Evolutionary conservation across 2,888 invertebrate genomes (phyloP), one percentile per base, ranked within the genome.

Genomic region (Athalia cordata): DNA sequence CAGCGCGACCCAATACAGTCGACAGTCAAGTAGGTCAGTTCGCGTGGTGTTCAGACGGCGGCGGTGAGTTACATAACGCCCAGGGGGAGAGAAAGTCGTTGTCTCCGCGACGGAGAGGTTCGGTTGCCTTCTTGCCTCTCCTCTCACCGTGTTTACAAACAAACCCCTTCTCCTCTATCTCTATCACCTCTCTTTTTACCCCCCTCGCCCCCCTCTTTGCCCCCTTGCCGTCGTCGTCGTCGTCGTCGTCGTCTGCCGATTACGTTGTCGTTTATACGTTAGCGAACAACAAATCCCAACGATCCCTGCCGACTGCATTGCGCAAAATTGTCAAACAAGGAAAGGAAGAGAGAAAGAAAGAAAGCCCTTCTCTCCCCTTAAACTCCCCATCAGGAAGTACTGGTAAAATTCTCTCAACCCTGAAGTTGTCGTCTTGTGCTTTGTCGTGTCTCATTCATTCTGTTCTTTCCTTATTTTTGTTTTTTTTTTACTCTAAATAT

Each of bases 21-120:
- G 75, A 64, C 83, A 86, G 87, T 87, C 87, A 87, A 87, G 86
- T 88, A 86, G 87, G 87, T 87, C 87, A 86, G 81, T 86, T 85
- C 85, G 62, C 75, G n/a, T 59, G 75, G 49, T 64, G 72, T 74
- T 66, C 77, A 55, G 77, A 72, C 47, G 62, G 72, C 80, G 79
- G 81, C 82, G 81, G 78, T 82, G 81, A 83, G 85, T 88, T 88
- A 88, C 86, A 84, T 88, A 88, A 88, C 85, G 82, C 79, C 82
- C 81, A 84, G 84, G 86, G 86, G 86, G 87, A 88, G 88, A 88
- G 75, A 75, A 75, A 75, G 75, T 75, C 75, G 75, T 75, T 75
- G 62, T 75, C 64, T 75, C 61, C 75, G 75, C 75, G 62, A 64
- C 75, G 47, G 70, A 72, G 70, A 72, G 72, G 59, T 47, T 72